A percentile compares a stretch with the other conserved stretches of the same genome.
phyloP scores from a whole-genome alignment of 92 coral and sea anemone species.

The Parazoanthus swiftii region DNA sequence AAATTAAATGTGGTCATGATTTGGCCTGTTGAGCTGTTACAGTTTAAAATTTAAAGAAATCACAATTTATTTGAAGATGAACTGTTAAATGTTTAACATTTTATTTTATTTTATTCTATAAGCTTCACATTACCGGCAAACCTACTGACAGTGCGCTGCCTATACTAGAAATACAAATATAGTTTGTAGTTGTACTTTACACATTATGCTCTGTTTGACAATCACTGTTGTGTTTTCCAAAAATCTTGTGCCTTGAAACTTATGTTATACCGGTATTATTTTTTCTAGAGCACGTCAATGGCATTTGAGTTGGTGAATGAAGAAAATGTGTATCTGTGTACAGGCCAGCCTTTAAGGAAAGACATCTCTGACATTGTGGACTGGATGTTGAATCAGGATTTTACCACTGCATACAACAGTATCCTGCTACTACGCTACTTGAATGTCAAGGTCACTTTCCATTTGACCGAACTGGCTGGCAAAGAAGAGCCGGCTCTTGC shows the following conservation, averaged over 20 bases:
- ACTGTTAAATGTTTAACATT: background rate
- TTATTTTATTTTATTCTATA: background rate
- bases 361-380: conserved; percentile 92
- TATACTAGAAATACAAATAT: background rate
- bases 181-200: background rate
- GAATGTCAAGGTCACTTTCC: too few species aligned
- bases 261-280: background rate
- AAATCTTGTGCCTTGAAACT: background rate
- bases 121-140: background rate
- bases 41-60: background rate
- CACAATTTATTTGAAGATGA: background rate
- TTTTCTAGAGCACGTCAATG: conserved; percentile 85
- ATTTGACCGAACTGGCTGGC: too few species aligned
- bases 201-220: background rate
- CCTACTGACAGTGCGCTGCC: too few species aligned
- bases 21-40: too few species aligned
- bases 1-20: too few species aligned
- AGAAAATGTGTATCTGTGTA: conserved; percentile 89
- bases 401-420: conserved; percentile 85
- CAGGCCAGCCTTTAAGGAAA: conserved; percentile 89
- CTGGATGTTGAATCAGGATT: conserved; percentile 96
- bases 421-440: conserved; percentile 47
- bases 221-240: background rate
- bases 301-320: conserved; percentile 91
- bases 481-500: too few species aligned